Evolutionary conservation across 1,140 invertebrate genomes (phyloP), one percentile per base, ranked within the genome.

Genomic region (Wiebesia pumilae): DNA sequence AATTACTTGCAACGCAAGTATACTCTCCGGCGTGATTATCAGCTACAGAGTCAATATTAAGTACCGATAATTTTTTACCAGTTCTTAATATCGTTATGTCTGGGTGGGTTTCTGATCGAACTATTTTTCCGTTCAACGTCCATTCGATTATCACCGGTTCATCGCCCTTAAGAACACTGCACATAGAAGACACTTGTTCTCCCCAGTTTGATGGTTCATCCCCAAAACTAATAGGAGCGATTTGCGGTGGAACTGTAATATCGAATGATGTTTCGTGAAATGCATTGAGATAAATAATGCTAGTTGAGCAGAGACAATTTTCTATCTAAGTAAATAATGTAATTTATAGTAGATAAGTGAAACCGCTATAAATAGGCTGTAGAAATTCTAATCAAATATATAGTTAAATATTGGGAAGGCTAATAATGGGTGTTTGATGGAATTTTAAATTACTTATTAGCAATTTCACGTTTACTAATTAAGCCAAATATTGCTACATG

Each of bases 201-300:
- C 97, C 97, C 90, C 96, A 96, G 93, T 97, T 97, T n/a, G 97
- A 95, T 78, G 96, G 96, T 88, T 96, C 96, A 83, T 97, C 96
- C 89, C 96, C 96, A 91, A 96, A 96, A 91, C 95, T 94, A 91
- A 98, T 97, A 81, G 96, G 95, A 89, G 96, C 95, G 94, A 97
- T 96, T 94, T 97, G 95, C 87, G 97, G 97, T 89, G 95, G 94
- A 92, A 97, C 97, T 97, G 94, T 92, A 92, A 94, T 89, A 92
- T 91, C 90, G 90, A 91, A 88, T 87, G 91, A 79, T 35, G 30
- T 24, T 33, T 79, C 51, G 47, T 79, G 35, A 77, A 77, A 51
- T 40, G 27, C 0, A 71, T 71, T 35, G 0, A 16, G 35, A 10
- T 38, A 3, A 16, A 71, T 71, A 38, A 1, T 38, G 2, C 19